A percentile compares a stretch with the other conserved stretches of the same genome.
Evolutionary conservation across 2,113 vertebrate species (phyloP).

Genomic region (Trogon melanurus): DNA sequence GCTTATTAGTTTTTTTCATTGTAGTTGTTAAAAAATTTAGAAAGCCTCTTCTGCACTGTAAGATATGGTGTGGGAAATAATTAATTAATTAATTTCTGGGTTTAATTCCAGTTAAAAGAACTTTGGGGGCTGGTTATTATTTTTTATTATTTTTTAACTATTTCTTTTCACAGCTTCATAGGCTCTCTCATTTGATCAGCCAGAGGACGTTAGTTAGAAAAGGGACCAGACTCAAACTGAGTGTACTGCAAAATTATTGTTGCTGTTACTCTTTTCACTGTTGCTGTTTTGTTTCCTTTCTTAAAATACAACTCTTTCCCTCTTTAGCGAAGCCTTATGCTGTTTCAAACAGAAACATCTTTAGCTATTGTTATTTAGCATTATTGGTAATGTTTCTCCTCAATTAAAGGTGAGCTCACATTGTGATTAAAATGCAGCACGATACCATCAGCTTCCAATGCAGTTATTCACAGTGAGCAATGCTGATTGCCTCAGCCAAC

Average conservation of each 20-base stretch:
- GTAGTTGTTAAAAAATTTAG: not conserved
- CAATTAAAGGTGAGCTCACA: not conserved
- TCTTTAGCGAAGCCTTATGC: not conserved
- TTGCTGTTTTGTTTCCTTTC: not conserved
- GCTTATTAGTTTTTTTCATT: not conserved
- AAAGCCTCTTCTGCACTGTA: not conserved
- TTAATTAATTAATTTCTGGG: not conserved
- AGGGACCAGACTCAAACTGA: not conserved
- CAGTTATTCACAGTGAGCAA: not conserved
- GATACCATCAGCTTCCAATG: not conserved
- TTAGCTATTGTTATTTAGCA: not conserved
- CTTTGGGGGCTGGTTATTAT: not conserved
- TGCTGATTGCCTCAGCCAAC: not conserved
- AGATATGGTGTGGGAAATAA: not conserved
- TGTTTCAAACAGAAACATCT: not conserved
- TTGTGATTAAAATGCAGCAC: not conserved
- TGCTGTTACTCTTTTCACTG: not conserved
- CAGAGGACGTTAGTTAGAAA: not conserved
- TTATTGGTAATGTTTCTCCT: not conserved
- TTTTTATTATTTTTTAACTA: too few species aligned
- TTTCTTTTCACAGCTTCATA: not conserved
- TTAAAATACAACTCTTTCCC: not conserved
- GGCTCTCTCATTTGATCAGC: not conserved
- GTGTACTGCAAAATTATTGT: not conserved
- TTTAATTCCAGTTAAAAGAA: not conserved